Conservation (phyloP, 2,888 invertebrate genomes). For the Acanthosepion pharaonis region DNA sequence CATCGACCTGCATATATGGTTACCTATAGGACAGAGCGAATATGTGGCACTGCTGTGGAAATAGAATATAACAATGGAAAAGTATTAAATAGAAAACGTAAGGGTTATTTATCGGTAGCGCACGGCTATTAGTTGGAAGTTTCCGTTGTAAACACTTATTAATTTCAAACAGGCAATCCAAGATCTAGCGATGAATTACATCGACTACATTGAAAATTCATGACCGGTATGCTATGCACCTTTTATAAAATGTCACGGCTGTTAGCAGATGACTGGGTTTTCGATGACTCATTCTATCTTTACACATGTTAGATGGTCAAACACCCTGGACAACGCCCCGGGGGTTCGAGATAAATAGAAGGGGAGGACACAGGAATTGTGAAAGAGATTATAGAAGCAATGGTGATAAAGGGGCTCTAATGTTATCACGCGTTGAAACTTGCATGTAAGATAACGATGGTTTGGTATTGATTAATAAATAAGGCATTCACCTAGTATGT, state of each 20-base stretch:
- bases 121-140: not conserved
- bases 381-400: not conserved
- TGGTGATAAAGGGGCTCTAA: not conserved
- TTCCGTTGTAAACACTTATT: not conserved
- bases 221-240: not conserved
- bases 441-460: not conserved
- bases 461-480: not conserved
- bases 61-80: too few species aligned
- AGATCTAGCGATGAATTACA: not conserved
- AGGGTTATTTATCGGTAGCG: not conserved
- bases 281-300: not conserved
- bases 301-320: not conserved
- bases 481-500: not conserved
- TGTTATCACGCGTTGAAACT: not conserved
- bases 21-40: too few species aligned
- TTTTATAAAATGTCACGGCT: not conserved
- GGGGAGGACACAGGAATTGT: not conserved
- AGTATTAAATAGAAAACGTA: too few species aligned
- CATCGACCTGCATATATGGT: too few species aligned
- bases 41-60: too few species aligned
- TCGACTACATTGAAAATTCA: not conserved
- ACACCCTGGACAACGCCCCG: not conserved
- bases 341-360: not conserved
- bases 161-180: not conserved
- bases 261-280: not conserved